Conservation (phyloP, 2,113 vertebrate species). For the Psettodes erumei region DNA sequence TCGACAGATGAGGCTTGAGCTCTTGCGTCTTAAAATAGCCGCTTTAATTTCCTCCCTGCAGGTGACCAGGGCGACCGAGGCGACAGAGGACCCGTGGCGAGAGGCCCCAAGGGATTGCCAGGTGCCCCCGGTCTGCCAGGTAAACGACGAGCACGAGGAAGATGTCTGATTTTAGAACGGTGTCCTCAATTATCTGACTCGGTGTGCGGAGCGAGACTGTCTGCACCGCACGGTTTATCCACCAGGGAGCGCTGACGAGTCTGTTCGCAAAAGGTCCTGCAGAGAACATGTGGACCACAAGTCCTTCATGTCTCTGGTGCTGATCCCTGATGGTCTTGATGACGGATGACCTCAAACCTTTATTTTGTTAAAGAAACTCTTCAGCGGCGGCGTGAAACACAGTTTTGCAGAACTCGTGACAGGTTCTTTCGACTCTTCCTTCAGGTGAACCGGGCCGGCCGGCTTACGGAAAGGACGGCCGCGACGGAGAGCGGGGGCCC, state of each 20-base stretch:
- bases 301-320: too few species aligned
- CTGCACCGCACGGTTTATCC: background rate
- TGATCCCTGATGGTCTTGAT: too few species aligned
- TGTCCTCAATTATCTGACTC: background rate
- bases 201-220: background rate
- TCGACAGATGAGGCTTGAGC: constrained; percentile 15
- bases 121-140: constrained; percentile 92
- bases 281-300: too few species aligned
- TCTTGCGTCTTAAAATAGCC: background rate
- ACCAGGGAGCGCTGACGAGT: background rate
- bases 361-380: too few species aligned
- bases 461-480: constrained; percentile 89
- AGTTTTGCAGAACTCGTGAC: too few species aligned
- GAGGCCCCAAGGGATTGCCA: constrained; percentile 89
- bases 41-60: constrained; percentile 62
- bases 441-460: constrained; percentile 90
- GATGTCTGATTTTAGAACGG: background rate
- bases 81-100: constrained; percentile 88
- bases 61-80: constrained; percentile 94
- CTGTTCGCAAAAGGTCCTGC: too few species aligned
- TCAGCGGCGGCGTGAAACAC: too few species aligned
- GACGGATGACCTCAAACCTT: too few species aligned
- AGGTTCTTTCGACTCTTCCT: background rate
- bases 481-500: constrained; percentile 87
- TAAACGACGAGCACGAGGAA: constrained; percentile 58